These are phyloP conservation scores for Falco berigora DNA, from an alignment of 2,797 vertebrate genomes.

Conservation along the genomic window DNA sequence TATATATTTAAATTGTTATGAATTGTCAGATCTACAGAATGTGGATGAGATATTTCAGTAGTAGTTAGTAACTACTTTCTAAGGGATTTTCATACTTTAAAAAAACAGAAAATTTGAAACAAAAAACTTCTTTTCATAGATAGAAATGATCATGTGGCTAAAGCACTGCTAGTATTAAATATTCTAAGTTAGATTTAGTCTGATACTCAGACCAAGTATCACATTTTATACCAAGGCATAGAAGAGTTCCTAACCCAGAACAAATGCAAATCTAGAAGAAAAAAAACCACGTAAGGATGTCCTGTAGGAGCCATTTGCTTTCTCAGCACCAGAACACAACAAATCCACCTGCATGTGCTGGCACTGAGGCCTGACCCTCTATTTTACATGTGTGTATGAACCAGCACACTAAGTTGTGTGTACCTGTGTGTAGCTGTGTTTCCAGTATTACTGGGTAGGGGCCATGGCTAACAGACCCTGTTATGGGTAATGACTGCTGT, in stretches of 20 bases:
- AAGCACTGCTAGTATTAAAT: background rate
- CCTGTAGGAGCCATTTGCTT: background rate
- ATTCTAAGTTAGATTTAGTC: background rate
- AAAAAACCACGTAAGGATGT: background rate
- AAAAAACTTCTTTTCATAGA: background rate
- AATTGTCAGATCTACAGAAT: background rate
- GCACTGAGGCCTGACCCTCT: background rate
- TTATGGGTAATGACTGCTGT: background rate
- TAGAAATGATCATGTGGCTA: background rate
- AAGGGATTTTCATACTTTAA: background rate
- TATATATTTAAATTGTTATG: background rate
- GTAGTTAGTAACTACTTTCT: background rate
- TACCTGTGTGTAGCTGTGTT: background rate
- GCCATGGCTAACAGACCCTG: background rate
- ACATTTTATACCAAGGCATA: background rate
- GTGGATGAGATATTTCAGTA: background rate
- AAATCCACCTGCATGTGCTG: rapidly evolving
- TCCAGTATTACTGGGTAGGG: background rate
- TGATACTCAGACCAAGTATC: background rate
- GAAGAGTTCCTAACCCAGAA: background rate
- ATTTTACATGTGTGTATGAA: background rate
- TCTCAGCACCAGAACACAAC: background rate
- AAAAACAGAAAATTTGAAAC: background rate
- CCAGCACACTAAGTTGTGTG: background rate
- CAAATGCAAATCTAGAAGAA: background rate